Evolutionary conservation across 2,888 invertebrate species (phyloP), one percentile per base, ranked within the genome.

Genomic region (Apodemia duryi): DNA sequence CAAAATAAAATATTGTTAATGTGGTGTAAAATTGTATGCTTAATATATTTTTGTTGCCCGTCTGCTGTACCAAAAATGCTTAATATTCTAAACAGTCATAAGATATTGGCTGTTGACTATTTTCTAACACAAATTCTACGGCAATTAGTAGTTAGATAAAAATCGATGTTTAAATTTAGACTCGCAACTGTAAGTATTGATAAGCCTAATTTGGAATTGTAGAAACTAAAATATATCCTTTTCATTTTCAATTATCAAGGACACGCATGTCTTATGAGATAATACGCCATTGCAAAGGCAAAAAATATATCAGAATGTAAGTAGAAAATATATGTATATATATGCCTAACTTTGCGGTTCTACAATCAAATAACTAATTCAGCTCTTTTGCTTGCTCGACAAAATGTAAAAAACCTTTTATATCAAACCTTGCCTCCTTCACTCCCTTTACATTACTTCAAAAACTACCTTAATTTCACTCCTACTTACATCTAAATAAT

Each of bases 401-500:
- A 61, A 61, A 64, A 46, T 64, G 49, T 64, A 64, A 49, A 64
- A 57, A 57, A 57, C 32, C 49, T 61, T 43, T 51, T 35, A 51
- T 63, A 63, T 63, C 61, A 35, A 64, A 61, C 61, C 41, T 49
- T 11, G 35, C 13, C 64, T 28, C 13, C 61, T 35, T 46, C 46
- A 46, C 38, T 61, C 61, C 64, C 51, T 49, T 62, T 43, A n/a
- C 43, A 41, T 62, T 46, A 64, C n/a, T 46, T 64, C 62, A 61
- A 66, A 69, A 69, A 68, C 67, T 68, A 66, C 61, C 63, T 67
- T 66, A 64, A 63, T 69, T 62, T 66, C 62, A 60, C 54, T 67
- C 60, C 63, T 60, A 62, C 71, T 71, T 69, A 68, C 32, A 68
- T 46, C 68, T 70, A 73, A 78, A 81, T 79, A 72, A 76, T 80